Evolutionary conservation across 2,888 invertebrate species (phyloP).

Genomic region (Sphaerophoria taeniata): DNA sequence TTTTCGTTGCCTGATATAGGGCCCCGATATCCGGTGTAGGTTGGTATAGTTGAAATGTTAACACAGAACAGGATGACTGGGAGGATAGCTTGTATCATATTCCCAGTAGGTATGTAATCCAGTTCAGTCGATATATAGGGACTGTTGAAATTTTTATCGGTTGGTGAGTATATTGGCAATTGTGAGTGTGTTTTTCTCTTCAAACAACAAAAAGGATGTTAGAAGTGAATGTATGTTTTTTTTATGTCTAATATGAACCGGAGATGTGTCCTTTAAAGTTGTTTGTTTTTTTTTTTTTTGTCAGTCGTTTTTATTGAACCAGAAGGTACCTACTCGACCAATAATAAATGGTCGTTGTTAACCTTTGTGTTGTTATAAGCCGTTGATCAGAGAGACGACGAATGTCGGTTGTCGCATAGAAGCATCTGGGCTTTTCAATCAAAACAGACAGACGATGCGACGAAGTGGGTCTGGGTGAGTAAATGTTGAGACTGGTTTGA

Average conservation of each 20-base stretch:
- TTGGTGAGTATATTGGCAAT: not conserved
- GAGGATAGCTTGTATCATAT: slow-evolving; percentile 31
- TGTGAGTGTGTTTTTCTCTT: not conserved
- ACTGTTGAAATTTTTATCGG: slow-evolving; percentile 10
- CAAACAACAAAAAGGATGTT: slow-evolving; percentile 26
- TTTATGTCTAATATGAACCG: not conserved
- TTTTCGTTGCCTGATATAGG: not conserved
- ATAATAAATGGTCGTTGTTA: slow-evolving; percentile 43
- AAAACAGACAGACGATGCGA: not conserved
- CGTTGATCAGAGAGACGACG: slow-evolving; percentile 18
- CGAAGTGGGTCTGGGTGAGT: not conserved
- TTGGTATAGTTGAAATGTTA: slow-evolving; percentile 36
- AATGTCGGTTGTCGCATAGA: slow-evolving; percentile 6
- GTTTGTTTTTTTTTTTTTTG: not conserved
- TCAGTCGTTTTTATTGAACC: not conserved
- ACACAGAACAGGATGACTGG: slow-evolving; percentile 13
- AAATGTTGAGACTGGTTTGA: slow-evolving; percentile 15
- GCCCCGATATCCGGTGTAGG: slow-evolving; percentile 44
- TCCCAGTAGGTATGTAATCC: not conserved
- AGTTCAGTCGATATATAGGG: not conserved
- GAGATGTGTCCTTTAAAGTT: slow-evolving; percentile 25
- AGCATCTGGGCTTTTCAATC: not conserved
- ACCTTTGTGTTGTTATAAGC: slow-evolving; percentile 29
- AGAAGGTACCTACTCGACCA: not conserved
- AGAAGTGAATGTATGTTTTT: slow-evolving; percentile 13